These are phyloP conservation scores for Tetranychus truncatus DNA, from an alignment of 2,888 invertebrate genomes.

Conservation along the genomic window DNA sequence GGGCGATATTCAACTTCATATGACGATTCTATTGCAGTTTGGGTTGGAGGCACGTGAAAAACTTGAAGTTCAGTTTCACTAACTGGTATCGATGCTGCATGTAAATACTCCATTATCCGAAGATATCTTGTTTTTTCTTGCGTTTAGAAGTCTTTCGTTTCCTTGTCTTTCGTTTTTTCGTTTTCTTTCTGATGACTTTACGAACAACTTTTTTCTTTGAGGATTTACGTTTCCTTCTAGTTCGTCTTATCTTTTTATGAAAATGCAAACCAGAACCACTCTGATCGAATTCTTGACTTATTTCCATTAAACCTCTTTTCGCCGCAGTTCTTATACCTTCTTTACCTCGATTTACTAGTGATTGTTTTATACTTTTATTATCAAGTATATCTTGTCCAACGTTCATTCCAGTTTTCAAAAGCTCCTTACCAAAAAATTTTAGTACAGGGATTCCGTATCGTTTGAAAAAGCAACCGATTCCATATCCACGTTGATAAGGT, in stretches of 20 bases:
- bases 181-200: background rate
- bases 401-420: background rate
- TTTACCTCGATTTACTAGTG: background rate
- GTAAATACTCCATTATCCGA: constrained; percentile 5
- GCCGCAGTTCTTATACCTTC: constrained; percentile 5
- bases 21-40: background rate
- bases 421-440: background rate
- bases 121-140: background rate
- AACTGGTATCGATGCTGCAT: background rate
- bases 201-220: background rate
- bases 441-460: background rate
- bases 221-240: background rate
- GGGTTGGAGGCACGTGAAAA: background rate
- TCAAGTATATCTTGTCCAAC: background rate
- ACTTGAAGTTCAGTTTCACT: background rate
- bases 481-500: constrained; percentile 1
- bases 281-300: background rate
- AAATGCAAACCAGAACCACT: background rate
- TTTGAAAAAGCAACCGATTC: background rate
- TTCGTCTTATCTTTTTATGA: no score
- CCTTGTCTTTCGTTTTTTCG: background rate
- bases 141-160: background rate
- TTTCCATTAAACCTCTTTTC: background rate
- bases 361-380: background rate
- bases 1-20: constrained; percentile 8